Evolutionary conservation across 2,113 vertebrate species (phyloP), one percentile per base, ranked within the genome.

Genomic region (Motacilla alba): DNA sequence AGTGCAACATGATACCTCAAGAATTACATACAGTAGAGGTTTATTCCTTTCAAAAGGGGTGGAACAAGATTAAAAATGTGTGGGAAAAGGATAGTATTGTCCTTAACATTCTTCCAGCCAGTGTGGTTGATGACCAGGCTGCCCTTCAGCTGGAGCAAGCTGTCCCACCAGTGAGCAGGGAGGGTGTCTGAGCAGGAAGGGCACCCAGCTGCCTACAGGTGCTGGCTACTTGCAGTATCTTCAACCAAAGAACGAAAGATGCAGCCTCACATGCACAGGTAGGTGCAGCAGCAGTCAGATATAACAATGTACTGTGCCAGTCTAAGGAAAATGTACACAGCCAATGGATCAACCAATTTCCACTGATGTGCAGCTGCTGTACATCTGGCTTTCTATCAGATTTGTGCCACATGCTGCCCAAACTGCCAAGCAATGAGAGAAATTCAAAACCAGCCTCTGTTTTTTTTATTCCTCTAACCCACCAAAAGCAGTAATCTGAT

Each of bases 231-330:
- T 50, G 28, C 39, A 37, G 41, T 24, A 19, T 24, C 28, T 56
- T 14, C 1, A 2, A 31, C 47, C 66, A 41, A 41, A 62, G 73
- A 60, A 11, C 13, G 13, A 5, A 1, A 39, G 43, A 11, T n/a
- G 59, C 6, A 85, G 49, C 55, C 30, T 89, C 39, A 46, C 30
- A 28, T 0, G 0, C 47, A 35, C 8, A 1, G 2, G 3, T 3
- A 17, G 69, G 44, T 22, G 59, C 44, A 46, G 41, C 0, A 74
- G 35, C 35, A 82, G 39, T 7, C 28, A 69, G 50, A 75, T n/a
- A 9, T 9, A 39, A 23, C 1, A 46, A n/a, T 12, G 41, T 7
- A 33, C 27, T 5, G 0, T 6, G 30, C 26, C 60, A 69, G 24
- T 33, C 49, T 60, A 60, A 69, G 11, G 33, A 43, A 64, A 84